Base-by-base conservation (phyloP, 2,797 vertebrate genomes). In the Glossophaga mutica region DNA sequence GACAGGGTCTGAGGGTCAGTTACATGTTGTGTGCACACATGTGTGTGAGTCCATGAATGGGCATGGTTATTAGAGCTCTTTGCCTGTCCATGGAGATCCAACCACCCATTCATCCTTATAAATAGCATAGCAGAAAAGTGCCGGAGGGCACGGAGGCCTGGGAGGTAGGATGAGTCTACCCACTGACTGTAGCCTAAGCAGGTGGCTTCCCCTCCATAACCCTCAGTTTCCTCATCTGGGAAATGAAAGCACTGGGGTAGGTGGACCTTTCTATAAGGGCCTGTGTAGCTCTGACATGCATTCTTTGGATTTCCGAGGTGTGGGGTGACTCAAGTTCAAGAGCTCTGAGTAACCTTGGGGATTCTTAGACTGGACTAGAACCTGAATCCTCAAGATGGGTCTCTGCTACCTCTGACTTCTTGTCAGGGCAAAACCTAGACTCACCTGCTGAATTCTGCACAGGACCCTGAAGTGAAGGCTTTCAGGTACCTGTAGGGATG, bases 331-430 rank as follows among this genome's bases (percentile, higher is more conserved):
- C 62, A 86, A 77, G 68, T 29, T 26, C 42, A 52, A 71, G 48
- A 37, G 10, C 65, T 87, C 46, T 65, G 37, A 37, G 50, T 79
- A 39, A 67, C 55, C 68, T 24, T 59, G 26, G 24, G 78, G 26
- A 46, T 81, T 73, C 93, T 90, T 12, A 71, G 67, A 59, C 42
- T 83, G 74, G 32, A 74, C 15, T 55, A 68, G 94, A 83, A 84
- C 48, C 68, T 24, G 82, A 78, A 59, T 85, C 65, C 62, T 70
- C 34, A 48, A 68, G 52, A 77, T 6, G 9, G 42, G 29, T 34
- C 42, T 94, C 73, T 77, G 32, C n/a, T 34, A 14, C 19, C 4
- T 84, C 59, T 55, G 32, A 39, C 50, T 79, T 87, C 39, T 65
- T 46, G 37, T 42, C 59, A 71, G 44, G 50, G 42, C 29, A 73